Conservation (phyloP, 1,140 invertebrate species). For the Pantala flavescens region DNA sequence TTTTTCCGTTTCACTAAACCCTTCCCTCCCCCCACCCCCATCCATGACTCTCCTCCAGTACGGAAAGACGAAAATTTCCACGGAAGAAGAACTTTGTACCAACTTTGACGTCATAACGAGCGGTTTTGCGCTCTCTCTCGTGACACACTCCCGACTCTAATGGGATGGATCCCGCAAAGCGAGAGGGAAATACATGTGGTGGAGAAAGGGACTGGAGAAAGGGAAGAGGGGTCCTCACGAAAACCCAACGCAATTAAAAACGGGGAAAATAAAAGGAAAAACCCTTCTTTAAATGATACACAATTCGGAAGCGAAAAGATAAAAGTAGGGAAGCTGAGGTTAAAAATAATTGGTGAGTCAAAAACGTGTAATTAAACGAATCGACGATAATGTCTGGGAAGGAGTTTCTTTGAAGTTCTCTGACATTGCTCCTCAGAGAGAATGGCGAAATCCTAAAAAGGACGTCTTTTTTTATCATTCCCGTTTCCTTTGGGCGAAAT, state of each 20-base stretch:
- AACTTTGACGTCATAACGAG: not conserved
- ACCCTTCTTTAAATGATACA: not conserved
- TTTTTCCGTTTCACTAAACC: no score
- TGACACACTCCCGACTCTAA: not conserved
- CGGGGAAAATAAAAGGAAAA: not conserved
- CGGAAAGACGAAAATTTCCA: no score
- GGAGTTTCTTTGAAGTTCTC: not conserved
- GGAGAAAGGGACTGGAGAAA: not conserved
- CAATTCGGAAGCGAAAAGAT: not conserved
- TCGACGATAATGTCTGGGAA: not conserved
- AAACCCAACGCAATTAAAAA: constrained; percentile 3
- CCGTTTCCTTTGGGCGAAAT: not conserved
- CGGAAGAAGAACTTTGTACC: no score
- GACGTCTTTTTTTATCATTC: not conserved
- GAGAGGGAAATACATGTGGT: not conserved
- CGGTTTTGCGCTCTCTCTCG: not conserved
- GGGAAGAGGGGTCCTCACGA: not conserved
- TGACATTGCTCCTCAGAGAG: not conserved
- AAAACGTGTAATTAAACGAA: constrained; percentile 10
- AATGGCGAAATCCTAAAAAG: not conserved
- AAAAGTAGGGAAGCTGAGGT: not conserved
- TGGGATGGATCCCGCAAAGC: not conserved
- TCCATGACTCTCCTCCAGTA: no score
- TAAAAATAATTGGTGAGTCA: constrained; percentile 10
- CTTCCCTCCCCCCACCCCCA: no score